Percentiles rank a stretch among this genome's conserved stretches.
These are phyloP conservation scores for Holacanthus passer DNA, from an alignment of 2,113 vertebrate genomes.

Conservation along the genomic window DNA sequence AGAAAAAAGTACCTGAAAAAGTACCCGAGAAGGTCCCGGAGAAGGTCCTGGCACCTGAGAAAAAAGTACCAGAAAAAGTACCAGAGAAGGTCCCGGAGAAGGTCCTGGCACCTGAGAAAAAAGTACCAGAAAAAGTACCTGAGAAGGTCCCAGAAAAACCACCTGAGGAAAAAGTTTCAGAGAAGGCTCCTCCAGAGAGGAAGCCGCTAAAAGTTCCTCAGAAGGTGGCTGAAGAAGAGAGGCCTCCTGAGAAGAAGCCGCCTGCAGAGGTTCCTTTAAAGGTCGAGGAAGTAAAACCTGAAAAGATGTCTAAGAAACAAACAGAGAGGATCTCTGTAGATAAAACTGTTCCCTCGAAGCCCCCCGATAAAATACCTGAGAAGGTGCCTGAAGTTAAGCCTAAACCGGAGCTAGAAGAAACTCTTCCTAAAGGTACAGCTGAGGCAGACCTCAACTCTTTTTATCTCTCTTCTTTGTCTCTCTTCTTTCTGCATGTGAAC, in stretches of 20 bases:
- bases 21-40: constrained; percentile 10
- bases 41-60: constrained; percentile 21
- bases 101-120: no score
- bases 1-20: no score
- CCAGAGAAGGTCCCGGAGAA: constrained; percentile 26
- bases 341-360: constrained; percentile 5
- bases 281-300: constrained; percentile 24
- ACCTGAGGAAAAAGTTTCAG: neutral
- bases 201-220: constrained; percentile 30
- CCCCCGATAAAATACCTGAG: constrained; percentile 67
- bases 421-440: constrained; percentile 73
- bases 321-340: constrained; percentile 25
- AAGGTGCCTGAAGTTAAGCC: constrained; percentile 69
- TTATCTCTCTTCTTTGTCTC: constrained; percentile 8
- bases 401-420: constrained; percentile 67
- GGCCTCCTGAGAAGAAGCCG: constrained; percentile 19
- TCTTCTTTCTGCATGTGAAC: constrained; percentile 27
- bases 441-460: constrained; percentile 37
- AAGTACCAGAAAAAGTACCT: no score
- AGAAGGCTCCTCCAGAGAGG: constrained; percentile 8
- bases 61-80: constrained; percentile 12
- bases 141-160: constrained; percentile 2
- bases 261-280: constrained; percentile 3
- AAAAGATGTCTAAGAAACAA: constrained; percentile 29
- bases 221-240: constrained; percentile 16